phyloP scores from a whole-genome alignment of 2,113 vertebrate genomes.

The Phoenicopterus ruber region DNA sequence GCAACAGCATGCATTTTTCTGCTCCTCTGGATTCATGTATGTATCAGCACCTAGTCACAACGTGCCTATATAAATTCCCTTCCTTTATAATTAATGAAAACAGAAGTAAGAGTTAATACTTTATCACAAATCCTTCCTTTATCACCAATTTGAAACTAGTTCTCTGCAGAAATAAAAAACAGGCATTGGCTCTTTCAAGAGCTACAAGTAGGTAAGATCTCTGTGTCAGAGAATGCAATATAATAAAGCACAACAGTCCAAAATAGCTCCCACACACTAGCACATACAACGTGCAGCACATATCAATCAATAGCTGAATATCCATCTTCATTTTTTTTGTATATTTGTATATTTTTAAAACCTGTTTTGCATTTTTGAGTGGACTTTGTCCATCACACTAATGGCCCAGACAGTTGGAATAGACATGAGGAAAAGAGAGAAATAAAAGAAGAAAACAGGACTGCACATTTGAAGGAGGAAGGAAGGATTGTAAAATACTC shows the following conservation, averaged over 20 bases:
- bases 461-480: background rate
- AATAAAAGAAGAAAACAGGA: background rate
- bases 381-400: background rate
- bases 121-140: background rate
- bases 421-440: background rate
- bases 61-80: background rate
- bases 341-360: background rate
- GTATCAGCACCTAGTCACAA: background rate
- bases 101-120: background rate
- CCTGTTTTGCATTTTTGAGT: background rate
- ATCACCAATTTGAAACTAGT: background rate
- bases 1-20: background rate
- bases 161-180: background rate
- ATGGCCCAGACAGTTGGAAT: background rate
- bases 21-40: background rate
- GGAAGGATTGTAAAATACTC: background rate
- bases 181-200: background rate
- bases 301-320: background rate
- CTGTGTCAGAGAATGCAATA: background rate
- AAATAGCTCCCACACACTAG: background rate
- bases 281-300: fast-evolving
- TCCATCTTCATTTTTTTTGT: background rate
- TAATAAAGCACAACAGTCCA: background rate
- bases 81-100: background rate
- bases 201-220: background rate